These are phyloP conservation scores for Motacilla tschutschensis DNA, from an alignment of 2,113 vertebrate species.

Conservation along the genomic window DNA sequence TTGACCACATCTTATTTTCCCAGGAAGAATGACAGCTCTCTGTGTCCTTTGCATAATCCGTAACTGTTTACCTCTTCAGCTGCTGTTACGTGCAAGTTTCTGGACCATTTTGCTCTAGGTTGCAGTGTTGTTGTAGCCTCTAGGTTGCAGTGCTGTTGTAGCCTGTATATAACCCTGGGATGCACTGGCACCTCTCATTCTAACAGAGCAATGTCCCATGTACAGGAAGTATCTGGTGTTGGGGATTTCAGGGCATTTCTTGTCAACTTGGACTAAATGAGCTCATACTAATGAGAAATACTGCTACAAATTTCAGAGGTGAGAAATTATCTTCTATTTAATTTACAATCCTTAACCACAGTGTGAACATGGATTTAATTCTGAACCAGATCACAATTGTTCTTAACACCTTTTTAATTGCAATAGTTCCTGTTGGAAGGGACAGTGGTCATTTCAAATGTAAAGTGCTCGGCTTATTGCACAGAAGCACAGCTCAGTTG, in stretches of 20 bases:
- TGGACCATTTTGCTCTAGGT: background rate
- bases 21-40: background rate
- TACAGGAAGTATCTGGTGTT: background rate
- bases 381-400: background rate
- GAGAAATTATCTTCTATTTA: background rate
- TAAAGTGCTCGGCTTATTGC: background rate
- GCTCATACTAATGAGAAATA: background rate
- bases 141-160: background rate
- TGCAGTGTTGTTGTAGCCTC: background rate
- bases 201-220: background rate
- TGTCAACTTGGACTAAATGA: background rate
- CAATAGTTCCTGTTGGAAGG: background rate
- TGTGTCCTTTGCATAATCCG: background rate
- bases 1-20: background rate
- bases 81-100: background rate
- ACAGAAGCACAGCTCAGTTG: background rate
- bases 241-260: background rate
- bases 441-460: background rate
- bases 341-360: background rate
- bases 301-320: background rate
- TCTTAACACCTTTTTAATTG: background rate
- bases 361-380: background rate
- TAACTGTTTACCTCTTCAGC: background rate
- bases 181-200: background rate
- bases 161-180: background rate